phyloP scores from a whole-genome alignment of 1,140 invertebrate genomes.

The Pygmarrhopalites habei region DNA sequence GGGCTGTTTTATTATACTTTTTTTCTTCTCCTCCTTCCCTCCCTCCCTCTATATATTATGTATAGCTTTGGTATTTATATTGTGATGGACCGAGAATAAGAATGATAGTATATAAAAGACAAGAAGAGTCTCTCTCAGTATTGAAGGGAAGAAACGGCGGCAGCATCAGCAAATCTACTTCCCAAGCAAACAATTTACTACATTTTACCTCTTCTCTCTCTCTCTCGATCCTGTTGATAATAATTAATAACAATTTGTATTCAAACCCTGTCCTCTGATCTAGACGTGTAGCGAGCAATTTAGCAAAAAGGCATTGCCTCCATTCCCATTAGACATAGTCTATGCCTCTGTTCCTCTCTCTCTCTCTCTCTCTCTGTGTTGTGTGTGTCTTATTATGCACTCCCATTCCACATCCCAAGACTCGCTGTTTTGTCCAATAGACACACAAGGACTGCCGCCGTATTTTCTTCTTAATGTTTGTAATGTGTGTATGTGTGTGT shows the following conservation, averaged over 20 bases:
- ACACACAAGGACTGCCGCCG: no score
- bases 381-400: not conserved
- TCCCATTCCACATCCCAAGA: no score
- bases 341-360: not conserved
- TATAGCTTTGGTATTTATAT: no score
- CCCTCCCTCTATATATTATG: no score
- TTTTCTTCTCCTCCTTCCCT: not conserved
- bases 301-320: conserved; percentile 10
- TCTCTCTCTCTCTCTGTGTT: not conserved
- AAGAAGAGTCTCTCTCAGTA: no score
- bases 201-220: not conserved
- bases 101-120: no score
- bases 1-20: not conserved
- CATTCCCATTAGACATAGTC: not conserved
- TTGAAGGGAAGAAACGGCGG: no score
- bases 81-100: no score
- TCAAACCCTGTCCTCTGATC: conserved; percentile 3
- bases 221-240: conserved; percentile 6
- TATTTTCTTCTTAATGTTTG: no score
- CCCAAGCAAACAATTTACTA: conserved; percentile 8
- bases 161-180: no score
- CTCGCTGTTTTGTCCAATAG: no score
- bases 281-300: conserved; percentile 6
- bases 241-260: conserved; percentile 21
- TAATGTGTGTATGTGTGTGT: no score